phyloP scores from a whole-genome alignment of 2,888 invertebrate species.

The Drosophila gaucha region DNA sequence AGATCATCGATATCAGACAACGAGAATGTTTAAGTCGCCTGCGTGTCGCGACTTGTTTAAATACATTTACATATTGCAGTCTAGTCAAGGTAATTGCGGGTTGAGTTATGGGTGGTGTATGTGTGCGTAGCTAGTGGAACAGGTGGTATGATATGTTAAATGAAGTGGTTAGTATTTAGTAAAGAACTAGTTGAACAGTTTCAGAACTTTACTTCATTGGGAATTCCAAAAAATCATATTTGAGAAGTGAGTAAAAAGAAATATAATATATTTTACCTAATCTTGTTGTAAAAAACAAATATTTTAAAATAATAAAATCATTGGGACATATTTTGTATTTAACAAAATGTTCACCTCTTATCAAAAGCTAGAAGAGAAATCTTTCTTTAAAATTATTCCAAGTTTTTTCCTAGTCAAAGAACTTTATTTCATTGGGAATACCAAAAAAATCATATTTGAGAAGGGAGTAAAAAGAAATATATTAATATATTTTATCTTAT shows the following conservation, averaged over 20 bases:
- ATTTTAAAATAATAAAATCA: no score
- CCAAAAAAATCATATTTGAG: no score
- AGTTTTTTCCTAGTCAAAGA: not conserved
- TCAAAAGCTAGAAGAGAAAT: no score
- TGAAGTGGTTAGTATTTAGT: not conserved
- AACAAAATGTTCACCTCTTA: not conserved
- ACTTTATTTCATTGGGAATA: no score
- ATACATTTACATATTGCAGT: constrained; percentile 19
- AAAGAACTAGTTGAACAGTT: not conserved
- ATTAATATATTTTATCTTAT: no score
- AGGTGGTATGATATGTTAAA: constrained; percentile 9
- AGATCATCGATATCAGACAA: constrained; percentile 59
- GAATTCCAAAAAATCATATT: no score
- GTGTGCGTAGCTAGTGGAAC: constrained; percentile 2
- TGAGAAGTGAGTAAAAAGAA: no score
- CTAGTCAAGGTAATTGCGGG: constrained; percentile 28
- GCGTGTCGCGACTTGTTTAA: constrained; percentile 7
- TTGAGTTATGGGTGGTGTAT: constrained; percentile 29
- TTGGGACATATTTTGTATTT: no score
- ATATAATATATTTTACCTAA: no score
- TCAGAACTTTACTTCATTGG: no score
- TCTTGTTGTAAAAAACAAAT: no score
- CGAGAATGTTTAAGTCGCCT: constrained; percentile 22
- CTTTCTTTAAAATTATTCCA: not conserved
- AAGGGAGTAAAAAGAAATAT: no score